phyloP scores from a whole-genome alignment of 2,888 invertebrate genomes.

The Melieria crassipennis region DNA sequence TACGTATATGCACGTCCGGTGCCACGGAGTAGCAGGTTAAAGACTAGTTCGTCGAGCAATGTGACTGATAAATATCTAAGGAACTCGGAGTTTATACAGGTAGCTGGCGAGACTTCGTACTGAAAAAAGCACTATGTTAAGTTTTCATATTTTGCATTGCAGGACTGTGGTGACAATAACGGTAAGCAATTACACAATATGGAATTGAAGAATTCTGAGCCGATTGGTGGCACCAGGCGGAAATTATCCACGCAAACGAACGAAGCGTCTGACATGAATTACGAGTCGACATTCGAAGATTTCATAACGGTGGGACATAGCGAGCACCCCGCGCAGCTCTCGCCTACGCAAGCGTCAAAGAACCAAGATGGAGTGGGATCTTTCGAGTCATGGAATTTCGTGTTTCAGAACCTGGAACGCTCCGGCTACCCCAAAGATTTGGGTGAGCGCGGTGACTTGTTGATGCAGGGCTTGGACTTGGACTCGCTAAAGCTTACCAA shows the following conservation, averaged over 20 bases:
- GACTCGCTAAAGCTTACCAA: slow-evolving; percentile 59
- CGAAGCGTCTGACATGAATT: slow-evolving; percentile 52
- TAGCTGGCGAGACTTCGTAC: background rate
- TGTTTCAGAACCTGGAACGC: slow-evolving; percentile 79
- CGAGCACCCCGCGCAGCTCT: slow-evolving; percentile 40
- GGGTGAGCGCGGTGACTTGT: slow-evolving; percentile 74
- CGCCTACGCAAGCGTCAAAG: slow-evolving; percentile 63
- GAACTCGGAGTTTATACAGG: slow-evolving; percentile 50
- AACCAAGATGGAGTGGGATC: slow-evolving; percentile 75
- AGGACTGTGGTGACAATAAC: slow-evolving; percentile 54
- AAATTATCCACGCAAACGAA: slow-evolving; percentile 36
- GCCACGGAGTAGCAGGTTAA: slow-evolving; percentile 40
- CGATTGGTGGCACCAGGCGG: slow-evolving; percentile 33
- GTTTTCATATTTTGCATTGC: background rate
- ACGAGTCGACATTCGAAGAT: slow-evolving; percentile 55
- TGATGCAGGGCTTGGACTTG: slow-evolving; percentile 64
- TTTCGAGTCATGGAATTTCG: slow-evolving; percentile 83
- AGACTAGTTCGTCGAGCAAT: slow-evolving; percentile 31
- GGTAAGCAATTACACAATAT: slow-evolving; percentile 44
- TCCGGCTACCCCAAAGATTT: slow-evolving; percentile 76
- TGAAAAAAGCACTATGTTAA: background rate
- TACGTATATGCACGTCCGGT: slow-evolving; percentile 55
- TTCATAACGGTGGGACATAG: slow-evolving; percentile 45
- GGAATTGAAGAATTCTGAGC: slow-evolving; percentile 51
- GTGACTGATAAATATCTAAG: slow-evolving; percentile 50